Evolutionary conservation across 2,888 invertebrate genomes (phyloP).

Genomic region (Coenonympha arcania): DNA sequence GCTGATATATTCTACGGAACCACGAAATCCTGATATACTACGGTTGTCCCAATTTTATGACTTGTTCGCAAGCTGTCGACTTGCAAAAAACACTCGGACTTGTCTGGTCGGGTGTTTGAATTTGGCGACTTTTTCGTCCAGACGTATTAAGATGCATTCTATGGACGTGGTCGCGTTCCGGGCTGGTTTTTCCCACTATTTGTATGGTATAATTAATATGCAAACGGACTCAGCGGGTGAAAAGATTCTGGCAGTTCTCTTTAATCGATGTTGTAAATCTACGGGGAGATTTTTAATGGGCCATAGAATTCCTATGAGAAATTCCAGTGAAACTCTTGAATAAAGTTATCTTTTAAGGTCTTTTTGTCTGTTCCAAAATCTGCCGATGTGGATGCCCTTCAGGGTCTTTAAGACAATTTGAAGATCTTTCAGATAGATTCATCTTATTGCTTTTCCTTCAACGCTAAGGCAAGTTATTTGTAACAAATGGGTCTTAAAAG

Average conservation of each 20-base stretch:
- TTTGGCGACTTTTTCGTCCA: constrained; percentile 37
- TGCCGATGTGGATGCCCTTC: too few relatives aligned
- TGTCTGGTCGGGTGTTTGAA: constrained; percentile 33
- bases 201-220: constrained; percentile 2
- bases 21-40: constrained; percentile 18
- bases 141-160: constrained; percentile 32
- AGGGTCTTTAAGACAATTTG: too few relatives aligned
- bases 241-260: too few relatives aligned
- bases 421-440: too few relatives aligned
- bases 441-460: too few relatives aligned
- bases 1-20: too few relatives aligned
- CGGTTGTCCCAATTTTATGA: constrained; percentile 27
- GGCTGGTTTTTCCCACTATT: constrained; percentile 11
- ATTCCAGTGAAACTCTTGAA: too few relatives aligned
- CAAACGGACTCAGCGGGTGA: neutral
- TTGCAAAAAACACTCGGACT: constrained; percentile 30
- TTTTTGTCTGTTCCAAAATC: too few relatives aligned
- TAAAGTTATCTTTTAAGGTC: too few relatives aligned
- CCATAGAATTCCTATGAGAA: too few relatives aligned
- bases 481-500: too few relatives aligned
- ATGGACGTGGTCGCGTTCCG: constrained; percentile 18
- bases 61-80: constrained; percentile 36
- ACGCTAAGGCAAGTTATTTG: too few relatives aligned
- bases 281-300: neutral
- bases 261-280: neutral